Conservation (phyloP, 2,888 invertebrate genomes). For the Pyrgus malvae region DNA sequence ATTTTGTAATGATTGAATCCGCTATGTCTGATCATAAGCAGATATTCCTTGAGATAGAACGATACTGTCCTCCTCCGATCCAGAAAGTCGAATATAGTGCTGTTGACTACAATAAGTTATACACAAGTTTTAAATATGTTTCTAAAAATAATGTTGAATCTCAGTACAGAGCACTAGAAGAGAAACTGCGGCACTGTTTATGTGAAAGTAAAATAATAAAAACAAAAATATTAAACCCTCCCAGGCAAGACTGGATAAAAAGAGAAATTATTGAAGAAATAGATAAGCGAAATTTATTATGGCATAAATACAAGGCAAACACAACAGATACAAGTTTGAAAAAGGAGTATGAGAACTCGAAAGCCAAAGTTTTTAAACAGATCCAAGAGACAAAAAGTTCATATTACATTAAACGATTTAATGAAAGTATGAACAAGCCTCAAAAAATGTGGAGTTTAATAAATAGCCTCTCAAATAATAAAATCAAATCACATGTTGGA, state of each 20-base stretch:
- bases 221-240: constrained; percentile 12
- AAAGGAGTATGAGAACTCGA: not conserved
- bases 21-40: not conserved
- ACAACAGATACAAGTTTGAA: not conserved
- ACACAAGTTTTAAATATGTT: not conserved
- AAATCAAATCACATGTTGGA: not conserved
- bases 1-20: not conserved
- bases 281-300: constrained; percentile 8
- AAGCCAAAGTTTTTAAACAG: not conserved
- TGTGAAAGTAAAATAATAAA: constrained; percentile 12
- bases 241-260: constrained; percentile 11
- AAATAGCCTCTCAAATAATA: constrained; percentile 4
- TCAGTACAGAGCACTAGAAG: not conserved
- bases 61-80: not conserved
- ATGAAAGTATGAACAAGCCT: not conserved
- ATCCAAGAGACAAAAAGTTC: constrained; percentile 3
- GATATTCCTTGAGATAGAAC: not conserved
- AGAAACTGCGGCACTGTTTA: not conserved
- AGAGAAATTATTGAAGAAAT: constrained; percentile 6
- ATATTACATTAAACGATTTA: constrained; percentile 3
- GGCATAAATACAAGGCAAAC: constrained; percentile 5
- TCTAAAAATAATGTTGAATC: not conserved
- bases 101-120: not conserved
- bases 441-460: constrained; percentile 15
- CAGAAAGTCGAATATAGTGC: not conserved